Percentiles rank a stretch among this genome's conserved stretches.
phyloP scores from a whole-genome alignment of 1,140 invertebrate genomes.

The Psix sp. region DNA sequence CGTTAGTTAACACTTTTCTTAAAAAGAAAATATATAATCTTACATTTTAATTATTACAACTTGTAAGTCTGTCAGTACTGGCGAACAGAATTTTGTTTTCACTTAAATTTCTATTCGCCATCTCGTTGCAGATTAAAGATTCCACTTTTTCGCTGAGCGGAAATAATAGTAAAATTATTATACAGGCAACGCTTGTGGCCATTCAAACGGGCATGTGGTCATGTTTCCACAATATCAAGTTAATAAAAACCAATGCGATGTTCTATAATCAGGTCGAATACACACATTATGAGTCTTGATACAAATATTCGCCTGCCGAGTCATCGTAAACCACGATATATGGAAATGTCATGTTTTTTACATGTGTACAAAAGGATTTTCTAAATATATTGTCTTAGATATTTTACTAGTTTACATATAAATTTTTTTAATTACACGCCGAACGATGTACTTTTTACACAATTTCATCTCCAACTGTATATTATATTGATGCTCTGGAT shows the following conservation, averaged over 20 bases:
- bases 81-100: no score
- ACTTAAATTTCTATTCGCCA: background rate
- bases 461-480: slow-evolving; percentile 18
- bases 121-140: no score
- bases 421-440: slow-evolving; percentile 23
- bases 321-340: slow-evolving; percentile 47
- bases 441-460: slow-evolving; percentile 24
- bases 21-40: no score
- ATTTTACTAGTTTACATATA: slow-evolving; percentile 32
- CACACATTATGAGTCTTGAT: slow-evolving; percentile 65
- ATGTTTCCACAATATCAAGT: slow-evolving; percentile 57
- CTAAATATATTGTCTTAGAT: slow-evolving; percentile 57
- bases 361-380: slow-evolving; percentile 70
- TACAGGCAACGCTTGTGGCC: slow-evolving; percentile 58
- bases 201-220: slow-evolving; percentile 59
- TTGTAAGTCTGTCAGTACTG: no score
- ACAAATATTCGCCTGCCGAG: slow-evolving; percentile 52
- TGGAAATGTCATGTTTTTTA: slow-evolving; percentile 67
- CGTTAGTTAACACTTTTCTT: no score
- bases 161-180: slow-evolving; percentile 55
- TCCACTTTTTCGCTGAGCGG: no score
- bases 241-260: slow-evolving; percentile 52
- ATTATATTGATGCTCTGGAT: background rate
- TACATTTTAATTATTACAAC: no score
- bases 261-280: slow-evolving; percentile 63